phyloP scores from a whole-genome alignment of 1,140 invertebrate species.

The Charaxes varanes region DNA sequence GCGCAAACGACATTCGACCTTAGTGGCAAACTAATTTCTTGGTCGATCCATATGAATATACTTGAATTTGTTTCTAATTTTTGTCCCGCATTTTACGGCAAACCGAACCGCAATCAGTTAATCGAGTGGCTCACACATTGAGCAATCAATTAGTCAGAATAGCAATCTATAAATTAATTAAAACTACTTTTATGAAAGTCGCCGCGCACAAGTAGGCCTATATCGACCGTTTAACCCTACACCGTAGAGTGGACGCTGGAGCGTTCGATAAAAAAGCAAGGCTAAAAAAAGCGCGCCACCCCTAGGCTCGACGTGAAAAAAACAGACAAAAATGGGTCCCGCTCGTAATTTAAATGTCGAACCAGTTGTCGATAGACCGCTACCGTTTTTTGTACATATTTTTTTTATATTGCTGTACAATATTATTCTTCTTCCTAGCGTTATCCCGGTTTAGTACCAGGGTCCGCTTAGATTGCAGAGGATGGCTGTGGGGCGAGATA shows the following conservation, averaged over 20 bases:
- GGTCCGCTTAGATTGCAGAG: too few species aligned
- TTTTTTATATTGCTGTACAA: too few species aligned
- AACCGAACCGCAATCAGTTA: slow-evolving; percentile 1
- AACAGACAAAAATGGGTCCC: slow-evolving; percentile 63
- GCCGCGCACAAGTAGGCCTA: slow-evolving; percentile 38
- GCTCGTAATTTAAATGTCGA: slow-evolving; percentile 69
- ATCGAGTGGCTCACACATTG: slow-evolving; percentile 2
- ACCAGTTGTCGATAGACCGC: slow-evolving; percentile 57
- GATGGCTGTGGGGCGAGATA: too few species aligned
- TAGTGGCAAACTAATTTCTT: too few species aligned
- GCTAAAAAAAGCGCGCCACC: slow-evolving; percentile 62
- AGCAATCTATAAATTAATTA: slow-evolving; percentile 23
- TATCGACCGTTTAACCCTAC: slow-evolving; percentile 54
- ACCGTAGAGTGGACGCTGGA: slow-evolving; percentile 50
- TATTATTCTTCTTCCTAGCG: too few species aligned
- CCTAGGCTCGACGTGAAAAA: slow-evolving; percentile 63
- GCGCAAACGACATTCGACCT: too few species aligned
- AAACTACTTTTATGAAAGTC: slow-evolving; percentile 26
- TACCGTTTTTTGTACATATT: slow-evolving; percentile 24
- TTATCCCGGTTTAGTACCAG: too few species aligned
- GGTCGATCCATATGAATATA: too few species aligned
- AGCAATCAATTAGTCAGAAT: slow-evolving; percentile 18
- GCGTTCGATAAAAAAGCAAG: slow-evolving; percentile 66
- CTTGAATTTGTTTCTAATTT: too few species aligned
- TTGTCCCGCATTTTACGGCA: too few species aligned